Conservation (phyloP, 2,113 vertebrate species). For the Blennius ocellaris region DNA sequence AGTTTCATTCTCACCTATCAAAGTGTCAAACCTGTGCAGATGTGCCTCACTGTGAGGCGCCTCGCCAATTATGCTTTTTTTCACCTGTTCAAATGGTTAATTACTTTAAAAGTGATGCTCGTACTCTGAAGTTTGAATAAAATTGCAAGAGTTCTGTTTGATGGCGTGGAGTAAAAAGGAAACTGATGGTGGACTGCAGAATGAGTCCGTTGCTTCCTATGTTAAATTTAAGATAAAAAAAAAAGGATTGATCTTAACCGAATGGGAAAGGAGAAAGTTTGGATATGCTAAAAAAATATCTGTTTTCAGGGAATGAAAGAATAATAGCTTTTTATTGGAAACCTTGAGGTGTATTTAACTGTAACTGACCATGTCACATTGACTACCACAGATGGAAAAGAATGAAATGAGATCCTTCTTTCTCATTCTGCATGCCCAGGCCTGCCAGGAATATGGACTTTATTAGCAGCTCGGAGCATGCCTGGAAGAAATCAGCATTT, state of each 20-base stretch:
- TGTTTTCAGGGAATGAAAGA: not conserved
- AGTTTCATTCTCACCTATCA: not conserved
- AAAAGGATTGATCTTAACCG: not conserved
- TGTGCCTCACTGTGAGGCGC: not conserved
- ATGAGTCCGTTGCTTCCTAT: not conserved
- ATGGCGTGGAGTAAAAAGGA: not conserved
- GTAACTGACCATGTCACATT: not conserved
- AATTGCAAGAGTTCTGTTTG: too few relatives aligned
- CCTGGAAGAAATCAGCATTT: not conserved
- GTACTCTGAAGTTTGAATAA: not conserved
- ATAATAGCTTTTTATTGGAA: not conserved
- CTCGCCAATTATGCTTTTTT: too few relatives aligned
- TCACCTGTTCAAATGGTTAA: not conserved
- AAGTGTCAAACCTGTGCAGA: slow-evolving; percentile 1
- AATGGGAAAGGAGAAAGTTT: not conserved
- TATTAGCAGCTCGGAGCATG: too few relatives aligned
- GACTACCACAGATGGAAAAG: not conserved
- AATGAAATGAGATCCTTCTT: not conserved
- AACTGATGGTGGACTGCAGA: not conserved
- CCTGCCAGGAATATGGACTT: not conserved
- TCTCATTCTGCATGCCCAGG: slow-evolving; percentile 5
- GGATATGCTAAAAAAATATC: not conserved
- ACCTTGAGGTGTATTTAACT: not conserved
- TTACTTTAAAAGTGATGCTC: not conserved
- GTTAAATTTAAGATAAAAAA: not conserved